Evolutionary conservation across 92 coral and sea anemone species (phyloP).

Genomic region (Phymanthus crucifer): DNA sequence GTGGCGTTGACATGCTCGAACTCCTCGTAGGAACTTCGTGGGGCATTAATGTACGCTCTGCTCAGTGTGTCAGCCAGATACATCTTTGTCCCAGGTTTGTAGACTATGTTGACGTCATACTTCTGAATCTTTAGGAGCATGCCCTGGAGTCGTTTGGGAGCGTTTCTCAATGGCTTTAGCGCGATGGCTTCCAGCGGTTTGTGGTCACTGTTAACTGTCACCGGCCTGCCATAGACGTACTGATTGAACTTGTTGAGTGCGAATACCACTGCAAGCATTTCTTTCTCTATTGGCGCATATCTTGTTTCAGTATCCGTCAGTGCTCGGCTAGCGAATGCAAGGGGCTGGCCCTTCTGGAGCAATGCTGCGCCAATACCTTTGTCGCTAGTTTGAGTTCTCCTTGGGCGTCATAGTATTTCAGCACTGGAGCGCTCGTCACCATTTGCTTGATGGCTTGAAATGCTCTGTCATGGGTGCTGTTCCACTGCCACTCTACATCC

Average conservation of each 20-base stretch:
- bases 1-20: constrained; percentile 24
- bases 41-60: background rate
- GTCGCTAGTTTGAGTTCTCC: background rate
- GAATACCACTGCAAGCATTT: background rate
- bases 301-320: background rate
- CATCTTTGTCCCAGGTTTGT: constrained; percentile 24
- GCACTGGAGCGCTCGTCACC: constrained; percentile 14
- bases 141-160: constrained; percentile 27
- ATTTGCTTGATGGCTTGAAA: constrained; percentile 22
- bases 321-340: background rate
- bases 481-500: constrained; percentile 8
- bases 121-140: constrained; percentile 30
- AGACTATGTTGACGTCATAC: constrained; percentile 21
- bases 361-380: no score
- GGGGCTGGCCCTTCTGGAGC: background rate
- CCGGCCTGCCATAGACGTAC: no score
- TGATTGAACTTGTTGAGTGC: no score
- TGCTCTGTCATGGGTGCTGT: background rate
- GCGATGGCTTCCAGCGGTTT: background rate
- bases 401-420: constrained; percentile 4
- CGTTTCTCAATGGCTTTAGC: constrained; percentile 22
- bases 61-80: no score
- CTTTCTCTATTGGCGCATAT: no score
- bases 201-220: no score
- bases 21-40: constrained; percentile 11